Evolutionary conservation across 2,888 invertebrate genomes (phyloP), one percentile per base, ranked within the genome.

Genomic region (Phymatocera aterrima): DNA sequence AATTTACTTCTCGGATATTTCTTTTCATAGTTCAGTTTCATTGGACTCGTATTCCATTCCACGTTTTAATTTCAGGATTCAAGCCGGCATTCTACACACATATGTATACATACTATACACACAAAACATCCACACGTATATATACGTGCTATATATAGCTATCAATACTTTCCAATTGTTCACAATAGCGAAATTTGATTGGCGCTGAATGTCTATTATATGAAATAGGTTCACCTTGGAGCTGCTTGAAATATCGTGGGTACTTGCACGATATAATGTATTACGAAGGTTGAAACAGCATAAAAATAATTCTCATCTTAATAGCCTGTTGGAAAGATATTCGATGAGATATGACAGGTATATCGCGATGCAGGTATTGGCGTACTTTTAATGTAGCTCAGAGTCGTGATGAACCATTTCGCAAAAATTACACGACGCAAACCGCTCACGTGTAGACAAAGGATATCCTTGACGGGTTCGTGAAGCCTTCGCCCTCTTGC

Each of bases 381-480:
- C 72, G 72, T 72, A 51, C 72, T 72, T 72, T 72, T 72, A 72
- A 72, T 72, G 43, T 51, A 31, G 72, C 72, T 72, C 72, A 51
- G 51, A 72, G 72, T 72, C 72, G 72, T 72, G 72, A 72, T 51
- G 72, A 48, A 51, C 48, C 31, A 48, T 72, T 72, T 72, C 72
- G 34, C 48, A 72, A 72, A 72, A 72, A 72, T 72, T 72, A 72
- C 15, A 72, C 48, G 51, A 48, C 21, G 72, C 51, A 18, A 51
- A 51, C 51, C 31, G 70, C 48, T 34, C 51, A 18, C 43, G 28
- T 72, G 51, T 72, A 72, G 70, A 72, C 70, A 72, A 72, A 72
- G 70, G 70, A 72, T 72, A 72, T 72, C 70, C 70, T 72, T 72
- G 70, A 72, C 70, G 70, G 70, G 31, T 72, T 72, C 70, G 70